These are phyloP conservation scores for Asteroscopus sphinx DNA, from an alignment of 2,888 invertebrate species.

Conservation along the genomic window DNA sequence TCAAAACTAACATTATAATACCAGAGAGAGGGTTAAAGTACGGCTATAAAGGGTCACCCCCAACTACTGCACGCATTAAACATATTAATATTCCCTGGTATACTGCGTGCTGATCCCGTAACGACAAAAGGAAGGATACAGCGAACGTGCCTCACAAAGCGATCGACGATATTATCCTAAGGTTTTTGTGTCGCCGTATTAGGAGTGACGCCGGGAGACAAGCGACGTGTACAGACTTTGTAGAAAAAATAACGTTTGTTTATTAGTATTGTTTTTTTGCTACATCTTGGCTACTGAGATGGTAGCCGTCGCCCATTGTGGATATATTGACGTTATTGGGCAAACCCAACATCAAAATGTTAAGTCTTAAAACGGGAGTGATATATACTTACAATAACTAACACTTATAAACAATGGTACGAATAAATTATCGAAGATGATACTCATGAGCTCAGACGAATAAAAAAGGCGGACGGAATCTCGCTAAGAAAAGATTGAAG, in stretches of 20 bases:
- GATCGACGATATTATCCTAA: slow-evolving; percentile 79
- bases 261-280: slow-evolving; percentile 47
- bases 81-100: slow-evolving; percentile 59
- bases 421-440: no score
- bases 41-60: slow-evolving; percentile 44
- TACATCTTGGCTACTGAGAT: slow-evolving; percentile 29
- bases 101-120: slow-evolving; percentile 48
- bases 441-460: no score
- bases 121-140: slow-evolving; percentile 84
- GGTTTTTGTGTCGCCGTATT: slow-evolving; percentile 75
- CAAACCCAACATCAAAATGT: no score
- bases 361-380: no score
- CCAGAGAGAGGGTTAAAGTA: slow-evolving; percentile 42
- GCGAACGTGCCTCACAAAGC: slow-evolving; percentile 86
- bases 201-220: slow-evolving; percentile 69
- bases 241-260: slow-evolving; percentile 63
- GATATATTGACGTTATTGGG: no score
- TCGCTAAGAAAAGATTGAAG: no score
- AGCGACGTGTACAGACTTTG: slow-evolving; percentile 63
- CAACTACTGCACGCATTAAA: slow-evolving; percentile 48
- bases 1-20: slow-evolving; percentile 1
- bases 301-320: slow-evolving; percentile 7
- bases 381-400: no score
- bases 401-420: no score
- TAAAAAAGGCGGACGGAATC: no score